These are phyloP conservation scores for Dunckerocampus dactyliophorus DNA, from an alignment of 2,113 vertebrate species.

Conservation along the genomic window DNA sequence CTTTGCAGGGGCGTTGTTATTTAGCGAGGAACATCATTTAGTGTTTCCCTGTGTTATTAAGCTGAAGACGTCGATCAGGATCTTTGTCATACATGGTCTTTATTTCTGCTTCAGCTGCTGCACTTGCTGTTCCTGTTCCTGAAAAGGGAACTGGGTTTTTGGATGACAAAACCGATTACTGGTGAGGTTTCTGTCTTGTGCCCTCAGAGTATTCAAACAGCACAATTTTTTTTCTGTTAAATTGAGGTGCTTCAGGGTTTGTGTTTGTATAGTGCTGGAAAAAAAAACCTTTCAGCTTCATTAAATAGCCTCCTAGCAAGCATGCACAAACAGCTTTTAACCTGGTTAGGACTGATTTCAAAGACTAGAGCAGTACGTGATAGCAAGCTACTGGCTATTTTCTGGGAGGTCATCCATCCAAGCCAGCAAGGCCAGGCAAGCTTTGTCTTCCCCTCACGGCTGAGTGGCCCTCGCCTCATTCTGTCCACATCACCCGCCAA, in stretches of 20 bases:
- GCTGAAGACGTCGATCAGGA: slow-evolving; percentile 13
- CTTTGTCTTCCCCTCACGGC: slow-evolving; percentile 11
- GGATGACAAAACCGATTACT: slow-evolving; percentile 14
- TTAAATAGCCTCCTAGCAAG: slow-evolving; percentile 16
- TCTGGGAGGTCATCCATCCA: slow-evolving; percentile 4
- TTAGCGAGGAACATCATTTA: slow-evolving; percentile 34
- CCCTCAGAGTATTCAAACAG: slow-evolving; percentile 20
- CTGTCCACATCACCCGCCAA: slow-evolving; percentile 35
- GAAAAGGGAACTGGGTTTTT: slow-evolving; percentile 54
- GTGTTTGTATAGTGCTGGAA: slow-evolving; percentile 39
- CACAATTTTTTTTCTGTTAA: slow-evolving; percentile 32
- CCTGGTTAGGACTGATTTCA: neutral
- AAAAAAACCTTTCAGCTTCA: slow-evolving; percentile 31
- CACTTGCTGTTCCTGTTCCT: slow-evolving; percentile 49
- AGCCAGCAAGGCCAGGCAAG: slow-evolving; percentile 4
- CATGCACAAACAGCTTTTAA: neutral
- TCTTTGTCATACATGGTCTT: slow-evolving; percentile 34
- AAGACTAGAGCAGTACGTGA: neutral
- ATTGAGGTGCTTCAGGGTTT: slow-evolving; percentile 34
- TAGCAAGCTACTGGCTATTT: neutral
- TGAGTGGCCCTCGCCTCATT: slow-evolving; percentile 24
- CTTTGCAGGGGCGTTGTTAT: slow-evolving; percentile 5
- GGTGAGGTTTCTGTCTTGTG: slow-evolving; percentile 41
- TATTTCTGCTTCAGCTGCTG: slow-evolving; percentile 36
- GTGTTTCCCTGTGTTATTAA: slow-evolving; percentile 27